A percentile compares a stretch with the other conserved stretches of the same genome.
These are phyloP conservation scores for Tenthredo notha DNA, from an alignment of 2,888 invertebrate genomes.

Conservation along the genomic window DNA sequence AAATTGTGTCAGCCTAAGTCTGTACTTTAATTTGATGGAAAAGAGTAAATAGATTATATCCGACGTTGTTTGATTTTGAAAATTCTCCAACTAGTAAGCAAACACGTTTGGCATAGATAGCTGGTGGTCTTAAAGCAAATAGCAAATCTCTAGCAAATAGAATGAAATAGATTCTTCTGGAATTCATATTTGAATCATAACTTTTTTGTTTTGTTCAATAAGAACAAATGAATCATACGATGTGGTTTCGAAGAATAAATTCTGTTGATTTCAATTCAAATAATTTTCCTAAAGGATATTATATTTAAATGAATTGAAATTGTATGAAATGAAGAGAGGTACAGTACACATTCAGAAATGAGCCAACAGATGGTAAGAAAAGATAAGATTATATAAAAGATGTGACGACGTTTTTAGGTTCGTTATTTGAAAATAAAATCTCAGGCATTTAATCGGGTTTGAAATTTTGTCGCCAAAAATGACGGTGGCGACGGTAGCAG, in stretches of 20 bases:
- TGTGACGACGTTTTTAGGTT: too few species aligned
- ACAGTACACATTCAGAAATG: not conserved
- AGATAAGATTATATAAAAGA: not conserved
- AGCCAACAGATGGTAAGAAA: slow-evolving; percentile 35
- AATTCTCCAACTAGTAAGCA: not conserved
- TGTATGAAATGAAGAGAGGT: slow-evolving; percentile 48
- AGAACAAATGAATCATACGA: not conserved
- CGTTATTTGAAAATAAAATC: not conserved
- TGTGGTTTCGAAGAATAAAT: not conserved
- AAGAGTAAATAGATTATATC: not conserved
- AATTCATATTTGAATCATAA: not conserved
- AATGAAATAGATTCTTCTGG: not conserved
- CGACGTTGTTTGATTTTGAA: not conserved
- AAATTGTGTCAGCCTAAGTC: not conserved
- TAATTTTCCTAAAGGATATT: not conserved
- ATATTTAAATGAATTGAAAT: slow-evolving; percentile 27
- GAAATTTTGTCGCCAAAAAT: slow-evolving; percentile 5
- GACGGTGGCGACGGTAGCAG: slow-evolving; percentile 6
- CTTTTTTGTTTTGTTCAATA: not conserved
- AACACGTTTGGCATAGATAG: not conserved
- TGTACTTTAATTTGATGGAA: not conserved
- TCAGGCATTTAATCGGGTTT: not conserved
- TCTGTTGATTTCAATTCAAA: not conserved
- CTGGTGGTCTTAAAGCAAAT: not conserved
- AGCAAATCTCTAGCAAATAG: too few species aligned